These are phyloP conservation scores for Temnothorax nylanderi DNA, from an alignment of 1,140 invertebrate genomes.

Conservation along the genomic window DNA sequence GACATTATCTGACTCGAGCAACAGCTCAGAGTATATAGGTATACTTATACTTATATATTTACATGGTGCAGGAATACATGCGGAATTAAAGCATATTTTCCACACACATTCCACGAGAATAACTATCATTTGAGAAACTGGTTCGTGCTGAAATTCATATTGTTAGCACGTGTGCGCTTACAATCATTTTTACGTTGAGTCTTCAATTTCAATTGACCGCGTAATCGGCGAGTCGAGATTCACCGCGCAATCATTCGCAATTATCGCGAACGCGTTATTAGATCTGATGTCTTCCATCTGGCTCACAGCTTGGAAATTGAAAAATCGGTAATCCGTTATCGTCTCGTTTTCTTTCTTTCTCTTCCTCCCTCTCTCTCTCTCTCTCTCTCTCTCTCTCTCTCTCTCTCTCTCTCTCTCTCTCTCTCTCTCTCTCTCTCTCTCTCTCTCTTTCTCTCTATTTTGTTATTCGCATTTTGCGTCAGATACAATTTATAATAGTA, in stretches of 20 bases:
- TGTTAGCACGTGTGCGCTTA: neutral
- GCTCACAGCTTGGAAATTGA: conserved; percentile 5
- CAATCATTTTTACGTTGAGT: neutral
- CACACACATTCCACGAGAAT: conserved; percentile 8
- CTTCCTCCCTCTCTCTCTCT: neutral
- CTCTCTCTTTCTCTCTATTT: neutral
- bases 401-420: too few relatives aligned
- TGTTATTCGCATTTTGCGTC: neutral
- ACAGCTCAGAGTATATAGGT: neutral
- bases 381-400: too few relatives aligned
- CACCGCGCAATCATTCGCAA: conserved; percentile 33
- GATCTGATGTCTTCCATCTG: conserved; percentile 35
- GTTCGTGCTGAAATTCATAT: conserved; percentile 6
- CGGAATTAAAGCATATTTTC: neutral
- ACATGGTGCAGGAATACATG: neutral
- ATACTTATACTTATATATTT: too few relatives aligned
- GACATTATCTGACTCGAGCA: conserved; percentile 56
- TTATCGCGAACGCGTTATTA: conserved; percentile 44
- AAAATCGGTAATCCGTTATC: conserved; percentile 43
- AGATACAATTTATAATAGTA: conserved; percentile 20
- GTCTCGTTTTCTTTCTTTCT: neutral
- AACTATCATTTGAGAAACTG: conserved; percentile 30
- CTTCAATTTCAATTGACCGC: conserved; percentile 28
- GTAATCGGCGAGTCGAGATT: conserved; percentile 3
- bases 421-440: neutral